phyloP scores from a whole-genome alignment of 2,888 invertebrate species.

The Teleogryllus oceanicus region DNA sequence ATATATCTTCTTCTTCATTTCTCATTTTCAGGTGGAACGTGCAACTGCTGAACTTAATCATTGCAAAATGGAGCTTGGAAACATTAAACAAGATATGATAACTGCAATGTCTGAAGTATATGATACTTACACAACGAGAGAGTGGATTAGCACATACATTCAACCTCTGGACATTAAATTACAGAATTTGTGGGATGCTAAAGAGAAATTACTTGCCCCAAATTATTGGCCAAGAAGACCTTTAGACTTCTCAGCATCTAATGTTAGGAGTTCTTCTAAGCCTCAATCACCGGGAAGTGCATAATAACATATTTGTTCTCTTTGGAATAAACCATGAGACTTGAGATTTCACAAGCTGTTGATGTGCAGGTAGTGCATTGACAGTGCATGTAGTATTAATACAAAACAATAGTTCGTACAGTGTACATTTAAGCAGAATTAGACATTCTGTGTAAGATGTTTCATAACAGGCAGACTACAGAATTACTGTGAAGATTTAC shows the following conservation, averaged over 20 bases:
- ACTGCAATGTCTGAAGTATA: slow-evolving; percentile 49
- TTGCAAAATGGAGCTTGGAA: slow-evolving; percentile 47
- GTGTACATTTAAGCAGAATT: no score
- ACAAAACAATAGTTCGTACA: no score
- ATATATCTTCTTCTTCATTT: not conserved
- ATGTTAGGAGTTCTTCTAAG: not conserved
- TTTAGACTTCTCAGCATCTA: slow-evolving; percentile 39
- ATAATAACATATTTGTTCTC: no score
- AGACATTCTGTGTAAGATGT: no score
- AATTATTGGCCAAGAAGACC: slow-evolving; percentile 56
- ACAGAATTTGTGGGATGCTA: slow-evolving; percentile 46
- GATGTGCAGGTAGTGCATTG: no score
- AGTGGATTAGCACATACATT: slow-evolving; percentile 50
- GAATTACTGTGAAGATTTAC: no score
- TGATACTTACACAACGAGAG: slow-evolving; percentile 48
- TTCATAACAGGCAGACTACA: no score
- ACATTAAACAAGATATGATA: slow-evolving; percentile 48
- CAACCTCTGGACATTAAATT: slow-evolving; percentile 48
- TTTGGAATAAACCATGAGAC: no score
- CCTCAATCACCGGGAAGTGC: not conserved
- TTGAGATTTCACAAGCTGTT: no score
- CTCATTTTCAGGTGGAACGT: slow-evolving; percentile 46
- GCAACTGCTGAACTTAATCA: slow-evolving; percentile 48
- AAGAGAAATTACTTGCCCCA: slow-evolving; percentile 49
- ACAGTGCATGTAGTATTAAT: no score